phyloP scores from a whole-genome alignment of 2,797 vertebrate species.

The Mastacembelus armatus region DNA sequence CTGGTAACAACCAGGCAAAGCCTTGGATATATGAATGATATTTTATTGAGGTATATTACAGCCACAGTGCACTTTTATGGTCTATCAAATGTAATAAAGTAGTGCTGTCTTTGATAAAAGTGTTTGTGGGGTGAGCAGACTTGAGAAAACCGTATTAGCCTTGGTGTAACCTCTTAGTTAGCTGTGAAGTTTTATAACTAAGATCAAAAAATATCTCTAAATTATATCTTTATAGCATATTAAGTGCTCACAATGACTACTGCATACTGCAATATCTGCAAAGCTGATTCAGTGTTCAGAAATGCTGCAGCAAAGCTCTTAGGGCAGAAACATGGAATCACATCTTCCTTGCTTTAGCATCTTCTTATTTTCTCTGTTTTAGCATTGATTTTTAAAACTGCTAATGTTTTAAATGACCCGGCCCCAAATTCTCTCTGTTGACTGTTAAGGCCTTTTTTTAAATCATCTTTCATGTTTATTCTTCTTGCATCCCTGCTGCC shows the following conservation, averaged over 20 bases:
- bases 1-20: conserved; percentile 9
- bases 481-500: conserved; percentile 40
- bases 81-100: conserved; percentile 40
- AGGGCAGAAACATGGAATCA: conserved; percentile 1
- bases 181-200: conserved; percentile 21
- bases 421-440: no score
- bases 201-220: conserved; percentile 16
- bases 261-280: not conserved
- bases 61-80: conserved; percentile 28
- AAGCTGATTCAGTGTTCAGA: not conserved
- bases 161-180: conserved; percentile 16
- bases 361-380: conserved; percentile 22
- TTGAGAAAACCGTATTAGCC: conserved; percentile 1
- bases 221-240: conserved; percentile 22
- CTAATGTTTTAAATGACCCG: conserved; percentile 39
- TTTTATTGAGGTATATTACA: conserved; percentile 23
- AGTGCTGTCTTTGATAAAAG: conserved; percentile 35
- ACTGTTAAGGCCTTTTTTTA: no score
- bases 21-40: conserved; percentile 4
- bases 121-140: conserved; percentile 4
- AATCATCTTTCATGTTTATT: conserved; percentile 44
- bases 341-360: conserved; percentile 24
- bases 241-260: conserved; percentile 6
- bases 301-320: conserved; percentile 27
- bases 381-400: conserved; percentile 47